Percentiles rank a stretch among this genome's conserved stretches.
These are phyloP conservation scores for Hyposmocoma kahamanoa DNA, from an alignment of 1,140 invertebrate species.

Conservation along the genomic window DNA sequence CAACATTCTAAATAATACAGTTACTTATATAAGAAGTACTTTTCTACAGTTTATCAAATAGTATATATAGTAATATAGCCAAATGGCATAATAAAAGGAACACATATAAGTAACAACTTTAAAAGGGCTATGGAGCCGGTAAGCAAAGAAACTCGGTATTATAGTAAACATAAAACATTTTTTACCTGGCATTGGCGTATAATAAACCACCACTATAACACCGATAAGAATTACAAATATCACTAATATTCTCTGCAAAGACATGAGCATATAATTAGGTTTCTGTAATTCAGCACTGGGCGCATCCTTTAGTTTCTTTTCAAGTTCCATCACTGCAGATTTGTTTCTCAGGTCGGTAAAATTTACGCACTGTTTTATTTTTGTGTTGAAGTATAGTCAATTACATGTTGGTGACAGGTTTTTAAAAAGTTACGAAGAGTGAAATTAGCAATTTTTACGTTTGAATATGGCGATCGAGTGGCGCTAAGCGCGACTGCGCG, in stretches of 20 bases:
- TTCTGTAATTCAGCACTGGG: constrained; percentile 36
- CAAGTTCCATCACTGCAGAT: constrained; percentile 32
- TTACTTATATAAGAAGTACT: too few relatives aligned
- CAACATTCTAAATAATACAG: too few relatives aligned
- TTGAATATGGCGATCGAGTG: neutral
- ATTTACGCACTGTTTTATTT: too few relatives aligned
- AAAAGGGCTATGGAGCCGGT: too few relatives aligned
- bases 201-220: constrained; percentile 79
- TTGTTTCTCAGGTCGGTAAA: constrained; percentile 26
- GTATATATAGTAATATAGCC: too few relatives aligned
- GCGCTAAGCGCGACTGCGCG: constrained; percentile 39
- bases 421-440: neutral
- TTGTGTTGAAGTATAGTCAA: neutral
- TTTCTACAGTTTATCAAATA: too few relatives aligned
- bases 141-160: too few relatives aligned
- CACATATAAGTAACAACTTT: too few relatives aligned
- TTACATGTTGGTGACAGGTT: neutral
- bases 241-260: constrained; percentile 67
- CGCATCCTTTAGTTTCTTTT: constrained; percentile 35
- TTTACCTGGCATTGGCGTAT: constrained; percentile 80
- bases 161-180: too few relatives aligned
- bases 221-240: constrained; percentile 71
- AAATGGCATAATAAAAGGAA: too few relatives aligned
- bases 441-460: neutral
- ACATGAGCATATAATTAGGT: constrained; percentile 68